Base-by-base conservation (phyloP, 2,797 vertebrate species). In the Rhadinocentrus ornatus region DNA sequence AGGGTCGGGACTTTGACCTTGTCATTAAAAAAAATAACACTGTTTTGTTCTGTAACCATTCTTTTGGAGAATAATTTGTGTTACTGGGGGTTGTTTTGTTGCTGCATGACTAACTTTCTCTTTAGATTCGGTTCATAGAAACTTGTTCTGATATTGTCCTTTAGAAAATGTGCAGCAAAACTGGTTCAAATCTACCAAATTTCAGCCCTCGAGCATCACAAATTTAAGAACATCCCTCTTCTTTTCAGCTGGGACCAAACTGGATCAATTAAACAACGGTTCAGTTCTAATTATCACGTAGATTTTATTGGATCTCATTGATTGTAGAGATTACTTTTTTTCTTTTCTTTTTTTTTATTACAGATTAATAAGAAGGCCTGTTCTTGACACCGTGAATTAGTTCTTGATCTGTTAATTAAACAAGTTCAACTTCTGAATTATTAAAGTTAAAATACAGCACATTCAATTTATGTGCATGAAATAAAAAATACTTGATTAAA, bases 101-200 rank as follows among this genome's bases (percentile, higher is more conserved):
- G 41, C 41, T 50, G n/a, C 9, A 50, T 50, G 48, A 50, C 48
- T 24, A 50, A 50, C 48, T 50, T 50, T 50, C 48, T 50, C 22
- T 50, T 50, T 10, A 50, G 11, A 24, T 22, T 50, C 10, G 22
- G 48, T 24, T 50, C 48, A 50, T 3, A 24, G 3, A 46, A 6
- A 50, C n/a, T 4, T 4, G n/a, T 50, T 50, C 48, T 50, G 48
- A 24, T 50, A 22, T 48, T 48, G n/a, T 48, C 20, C 44, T 48
- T 48, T 22, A 20, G 48, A 22, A 24, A 24, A 50, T 12, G n/a
- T 24, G 48, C 48, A 50, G 22, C 48, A 13, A 24, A 50, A 24
- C 48, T 12, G 48, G n/a, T 50, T 22, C 9, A 24, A 24, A 50
- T 6, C 16, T 4, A 20, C 3, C 48, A 48, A n/a, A 22, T n/a